phyloP scores from a whole-genome alignment of 64 coral and sea anemone species.

The Porites lutea region DNA sequence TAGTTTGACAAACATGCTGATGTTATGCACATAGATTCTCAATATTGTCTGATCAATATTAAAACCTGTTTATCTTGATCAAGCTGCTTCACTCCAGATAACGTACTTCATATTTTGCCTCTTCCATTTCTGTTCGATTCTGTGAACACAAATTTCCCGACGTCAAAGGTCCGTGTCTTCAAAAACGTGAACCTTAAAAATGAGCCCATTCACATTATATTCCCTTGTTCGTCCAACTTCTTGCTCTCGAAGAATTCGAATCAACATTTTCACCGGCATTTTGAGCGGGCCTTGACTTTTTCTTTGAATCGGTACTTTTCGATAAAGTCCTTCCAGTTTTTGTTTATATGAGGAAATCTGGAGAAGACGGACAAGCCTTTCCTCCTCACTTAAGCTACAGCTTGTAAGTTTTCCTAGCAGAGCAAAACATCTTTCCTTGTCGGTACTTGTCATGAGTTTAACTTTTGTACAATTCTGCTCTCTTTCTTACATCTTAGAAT shows the following conservation, averaged over 20 bases:
- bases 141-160: neutral
- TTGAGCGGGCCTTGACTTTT: neutral
- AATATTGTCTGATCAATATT: neutral
- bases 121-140: neutral
- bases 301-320: neutral
- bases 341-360: neutral
- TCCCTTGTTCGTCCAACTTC: neutral
- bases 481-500: neutral
- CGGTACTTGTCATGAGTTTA: neutral
- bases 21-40: neutral
- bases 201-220: neutral
- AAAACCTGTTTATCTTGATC: neutral
- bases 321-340: neutral
- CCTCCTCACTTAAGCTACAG: neutral
- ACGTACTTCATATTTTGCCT: neutral
- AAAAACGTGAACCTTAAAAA: neutral
- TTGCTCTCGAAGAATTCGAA: neutral
- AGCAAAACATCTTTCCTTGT: conserved; percentile 1
- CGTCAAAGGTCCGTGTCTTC: neutral
- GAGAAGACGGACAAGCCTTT: neutral
- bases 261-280: neutral
- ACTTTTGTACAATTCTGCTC: neutral
- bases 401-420: neutral
- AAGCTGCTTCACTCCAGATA: neutral
- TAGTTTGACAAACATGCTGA: neutral